phyloP scores from a whole-genome alignment of 1,140 invertebrate genomes.

The Bombus soroeensis region DNA sequence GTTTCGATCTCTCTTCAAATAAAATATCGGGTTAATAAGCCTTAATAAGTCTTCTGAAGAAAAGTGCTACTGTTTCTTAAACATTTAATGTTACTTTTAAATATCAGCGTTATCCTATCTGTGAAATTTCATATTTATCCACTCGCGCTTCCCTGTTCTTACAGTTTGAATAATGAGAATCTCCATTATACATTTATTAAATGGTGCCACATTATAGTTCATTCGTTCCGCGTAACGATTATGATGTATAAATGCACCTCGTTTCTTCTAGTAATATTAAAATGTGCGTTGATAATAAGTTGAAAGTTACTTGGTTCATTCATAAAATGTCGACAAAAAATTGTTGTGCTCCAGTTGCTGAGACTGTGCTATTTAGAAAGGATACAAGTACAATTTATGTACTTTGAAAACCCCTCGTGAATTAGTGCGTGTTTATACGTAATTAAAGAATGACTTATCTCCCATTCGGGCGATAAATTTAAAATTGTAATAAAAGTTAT shows the following conservation, averaged over 20 bases:
- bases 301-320: not conserved
- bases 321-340: not conserved
- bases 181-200: not conserved
- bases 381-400: not conserved
- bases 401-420: not conserved
- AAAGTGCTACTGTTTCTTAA: not conserved
- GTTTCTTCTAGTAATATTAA: not conserved
- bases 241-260: not conserved
- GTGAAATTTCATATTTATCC: too few relatives aligned
- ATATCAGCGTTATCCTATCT: not conserved
- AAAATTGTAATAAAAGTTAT: too few relatives aligned
- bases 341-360: not conserved
- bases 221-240: not conserved
- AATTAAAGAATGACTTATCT: too few relatives aligned
- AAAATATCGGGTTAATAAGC: too few relatives aligned
- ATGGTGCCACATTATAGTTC: not conserved
- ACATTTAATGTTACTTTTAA: not conserved
- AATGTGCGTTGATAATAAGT: constrained; percentile 1
- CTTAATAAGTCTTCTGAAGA: too few relatives aligned
- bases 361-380: not conserved
- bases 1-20: too few relatives aligned
- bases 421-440: not conserved
- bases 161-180: not conserved
- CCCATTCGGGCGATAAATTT: too few relatives aligned
- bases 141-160: not conserved